Evolutionary conservation across 2,797 vertebrate species (phyloP).

Genomic region (Masticophis lateralis): DNA sequence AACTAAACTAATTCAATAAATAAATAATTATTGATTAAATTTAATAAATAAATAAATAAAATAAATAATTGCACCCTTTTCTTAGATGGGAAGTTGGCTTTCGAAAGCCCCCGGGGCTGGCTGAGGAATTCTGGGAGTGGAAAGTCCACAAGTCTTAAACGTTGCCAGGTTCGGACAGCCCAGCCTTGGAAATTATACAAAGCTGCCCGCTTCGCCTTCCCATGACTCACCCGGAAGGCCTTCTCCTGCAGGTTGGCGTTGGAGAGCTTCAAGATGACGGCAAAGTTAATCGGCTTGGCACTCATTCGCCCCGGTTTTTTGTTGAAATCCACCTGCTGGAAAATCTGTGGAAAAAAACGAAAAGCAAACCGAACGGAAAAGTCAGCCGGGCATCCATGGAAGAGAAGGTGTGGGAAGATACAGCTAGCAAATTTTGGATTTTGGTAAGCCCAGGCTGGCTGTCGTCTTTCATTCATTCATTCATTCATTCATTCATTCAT

Average conservation of each 20-base stretch:
- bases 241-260: slow-evolving; percentile 92
- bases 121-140: no score
- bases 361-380: background rate
- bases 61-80: no score
- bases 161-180: no score
- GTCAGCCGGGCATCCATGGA: background rate
- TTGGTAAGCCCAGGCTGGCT: background rate
- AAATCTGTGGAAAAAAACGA: slow-evolving; percentile 71
- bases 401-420: background rate
- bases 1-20: no score
- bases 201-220: no score
- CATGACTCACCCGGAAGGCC: slow-evolving; percentile 83
- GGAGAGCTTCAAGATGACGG: slow-evolving; percentile 90
- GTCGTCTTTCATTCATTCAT: background rate
- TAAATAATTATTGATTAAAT: no score
- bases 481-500: no score
- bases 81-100: no score
- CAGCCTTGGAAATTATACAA: background rate
- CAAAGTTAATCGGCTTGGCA: slow-evolving; percentile 92
- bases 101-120: no score
- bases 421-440: background rate
- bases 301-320: slow-evolving; percentile 92
- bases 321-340: slow-evolving; percentile 96
- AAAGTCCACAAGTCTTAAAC: no score
- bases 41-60: no score